A percentile compares a stretch with the other conserved stretches of the same genome.
These are phyloP conservation scores for Elachura formosa DNA, from an alignment of 2,113 vertebrate species.

Conservation along the genomic window DNA sequence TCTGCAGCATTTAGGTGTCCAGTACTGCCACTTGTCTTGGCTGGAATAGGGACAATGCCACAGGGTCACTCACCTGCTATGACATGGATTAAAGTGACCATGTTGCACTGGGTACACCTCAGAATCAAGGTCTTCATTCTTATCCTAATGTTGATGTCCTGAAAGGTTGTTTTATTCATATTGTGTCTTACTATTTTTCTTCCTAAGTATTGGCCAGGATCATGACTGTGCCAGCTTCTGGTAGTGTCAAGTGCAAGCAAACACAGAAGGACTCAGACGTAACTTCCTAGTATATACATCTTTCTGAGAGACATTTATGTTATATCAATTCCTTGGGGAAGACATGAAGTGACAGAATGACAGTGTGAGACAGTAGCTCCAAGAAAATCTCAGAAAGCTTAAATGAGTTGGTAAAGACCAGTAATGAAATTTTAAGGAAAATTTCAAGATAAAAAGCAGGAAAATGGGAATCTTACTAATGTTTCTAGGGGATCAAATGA, in stretches of 20 bases:
- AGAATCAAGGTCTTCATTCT: background rate
- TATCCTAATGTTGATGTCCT: background rate
- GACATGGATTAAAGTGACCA: background rate
- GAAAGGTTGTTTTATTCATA: background rate
- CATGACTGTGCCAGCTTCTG: background rate
- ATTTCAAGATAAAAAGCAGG: background rate
- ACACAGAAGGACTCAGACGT: background rate
- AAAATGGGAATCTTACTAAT: background rate
- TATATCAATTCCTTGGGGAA: background rate
- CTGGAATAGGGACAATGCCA: background rate
- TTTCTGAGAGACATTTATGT: background rate
- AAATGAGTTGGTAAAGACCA: background rate
- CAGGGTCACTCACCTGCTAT: background rate
- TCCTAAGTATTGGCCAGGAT: background rate
- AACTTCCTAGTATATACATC: background rate
- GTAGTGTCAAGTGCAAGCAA: background rate
- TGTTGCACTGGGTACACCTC: background rate
- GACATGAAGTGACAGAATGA: background rate
- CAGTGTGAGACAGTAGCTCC: background rate
- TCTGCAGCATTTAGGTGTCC: background rate
- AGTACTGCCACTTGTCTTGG: background rate
- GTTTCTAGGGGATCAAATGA: background rate
- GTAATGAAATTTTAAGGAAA: background rate
- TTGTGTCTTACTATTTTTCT: background rate
- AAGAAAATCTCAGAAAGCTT: background rate